These are phyloP conservation scores for Triops longicaudatus DNA, from an alignment of 1,140 invertebrate genomes.

Conservation along the genomic window DNA sequence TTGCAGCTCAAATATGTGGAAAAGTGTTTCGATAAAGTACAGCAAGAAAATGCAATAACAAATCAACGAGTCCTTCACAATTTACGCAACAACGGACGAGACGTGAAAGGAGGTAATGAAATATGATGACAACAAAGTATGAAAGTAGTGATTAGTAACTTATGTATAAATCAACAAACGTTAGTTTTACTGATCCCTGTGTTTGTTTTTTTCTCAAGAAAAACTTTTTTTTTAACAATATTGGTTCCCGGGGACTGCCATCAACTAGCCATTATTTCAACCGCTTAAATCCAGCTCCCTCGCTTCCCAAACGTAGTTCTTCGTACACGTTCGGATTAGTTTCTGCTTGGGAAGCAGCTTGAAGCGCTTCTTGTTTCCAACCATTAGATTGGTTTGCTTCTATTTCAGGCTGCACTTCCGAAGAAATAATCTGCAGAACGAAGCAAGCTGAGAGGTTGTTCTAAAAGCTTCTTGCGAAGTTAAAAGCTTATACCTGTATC, in stretches of 20 bases:
- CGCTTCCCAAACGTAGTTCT: conserved; percentile 65
- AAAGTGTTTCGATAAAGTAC: neutral
- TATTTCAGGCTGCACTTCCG: neutral
- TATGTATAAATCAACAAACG: neutral
- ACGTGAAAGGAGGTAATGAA: neutral
- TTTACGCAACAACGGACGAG: neutral
- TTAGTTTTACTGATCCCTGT: conserved; percentile 1
- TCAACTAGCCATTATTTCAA: conserved; percentile 40
- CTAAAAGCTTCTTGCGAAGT: neutral
- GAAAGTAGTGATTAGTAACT: neutral
- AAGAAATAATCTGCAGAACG: neutral
- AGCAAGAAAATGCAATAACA: neutral
- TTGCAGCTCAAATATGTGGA: neutral
- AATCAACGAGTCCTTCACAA: neutral
- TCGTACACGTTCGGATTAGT: conserved; percentile 65
- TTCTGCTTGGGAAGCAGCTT: conserved; percentile 44
- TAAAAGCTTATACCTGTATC: conserved; percentile 32
- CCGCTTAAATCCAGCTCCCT: conserved; percentile 66
- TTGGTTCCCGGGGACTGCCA: neutral
- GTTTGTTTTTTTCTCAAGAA: neutral
- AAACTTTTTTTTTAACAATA: neutral
- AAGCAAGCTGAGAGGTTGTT: neutral
- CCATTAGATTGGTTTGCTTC: conserved; percentile 30
- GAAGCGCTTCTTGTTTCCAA: conserved; percentile 49
- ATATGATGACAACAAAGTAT: neutral